These are phyloP conservation scores for Melinaea menophilus DNA, from an alignment of 2,888 invertebrate species.

Conservation along the genomic window DNA sequence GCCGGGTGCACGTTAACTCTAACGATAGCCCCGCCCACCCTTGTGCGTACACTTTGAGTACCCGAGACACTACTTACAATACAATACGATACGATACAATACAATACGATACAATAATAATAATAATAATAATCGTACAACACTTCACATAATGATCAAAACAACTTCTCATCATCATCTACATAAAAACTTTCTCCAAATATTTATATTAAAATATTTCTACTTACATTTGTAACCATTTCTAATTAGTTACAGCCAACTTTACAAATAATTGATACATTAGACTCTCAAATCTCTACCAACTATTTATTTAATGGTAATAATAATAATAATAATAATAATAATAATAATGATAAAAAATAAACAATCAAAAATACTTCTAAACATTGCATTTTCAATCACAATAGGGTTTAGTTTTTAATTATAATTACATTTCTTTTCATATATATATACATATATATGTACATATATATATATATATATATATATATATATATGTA, in stretches of 20 bases:
- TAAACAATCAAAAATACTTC: slow-evolving; percentile 77
- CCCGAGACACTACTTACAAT: slow-evolving; percentile 15
- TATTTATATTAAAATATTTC: slow-evolving; percentile 78
- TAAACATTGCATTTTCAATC: slow-evolving; percentile 78
- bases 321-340: too few species aligned
- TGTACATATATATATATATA: too few species aligned
- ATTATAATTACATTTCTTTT: slow-evolving; percentile 74
- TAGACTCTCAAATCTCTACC: slow-evolving; percentile 79
- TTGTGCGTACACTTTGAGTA: slow-evolving; percentile 73
- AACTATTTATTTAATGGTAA: slow-evolving; percentile 51
- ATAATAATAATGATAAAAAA: slow-evolving; percentile 73
- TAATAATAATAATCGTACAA: slow-evolving; percentile 68
- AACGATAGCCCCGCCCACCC: slow-evolving; percentile 45
- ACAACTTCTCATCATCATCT: slow-evolving; percentile 76
- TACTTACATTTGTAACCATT: slow-evolving; percentile 70
- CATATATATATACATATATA: slow-evolving; percentile 28
- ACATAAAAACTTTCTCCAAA: slow-evolving; percentile 77
- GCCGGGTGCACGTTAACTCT: slow-evolving; percentile 44
- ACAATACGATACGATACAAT: slow-evolving; percentile 22
- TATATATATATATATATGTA: too few species aligned
- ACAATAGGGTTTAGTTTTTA: slow-evolving; percentile 77
- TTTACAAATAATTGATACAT: slow-evolving; percentile 79
- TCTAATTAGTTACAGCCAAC: slow-evolving; percentile 78
- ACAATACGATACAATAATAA: slow-evolving; percentile 44
- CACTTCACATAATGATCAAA: slow-evolving; percentile 76